Evolutionary conservation across 1,140 invertebrate genomes (phyloP).

Genomic region (Pachyrhynchus sulphureomaculatus): DNA sequence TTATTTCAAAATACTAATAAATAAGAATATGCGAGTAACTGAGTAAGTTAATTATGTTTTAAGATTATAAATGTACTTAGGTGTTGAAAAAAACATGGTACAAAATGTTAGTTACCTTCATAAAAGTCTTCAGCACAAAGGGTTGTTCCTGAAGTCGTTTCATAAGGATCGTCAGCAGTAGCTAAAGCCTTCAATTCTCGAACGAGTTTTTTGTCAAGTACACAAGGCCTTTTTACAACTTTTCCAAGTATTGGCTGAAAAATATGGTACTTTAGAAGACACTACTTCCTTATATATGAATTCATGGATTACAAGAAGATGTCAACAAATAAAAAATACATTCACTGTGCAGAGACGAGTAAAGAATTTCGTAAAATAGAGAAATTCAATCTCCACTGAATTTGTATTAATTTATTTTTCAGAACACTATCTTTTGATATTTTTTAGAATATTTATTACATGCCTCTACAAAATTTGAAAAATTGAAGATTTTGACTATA

Average conservation of each 20-base stretch:
- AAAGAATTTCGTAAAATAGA: neutral
- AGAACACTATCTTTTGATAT: too few species aligned
- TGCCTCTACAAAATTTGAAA: neutral
- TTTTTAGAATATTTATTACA: too few species aligned
- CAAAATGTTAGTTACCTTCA: constrained; percentile 69
- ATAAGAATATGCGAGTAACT: too few species aligned
- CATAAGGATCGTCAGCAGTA: constrained; percentile 78
- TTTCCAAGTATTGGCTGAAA: constrained; percentile 79
- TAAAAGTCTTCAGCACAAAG: constrained; percentile 98
- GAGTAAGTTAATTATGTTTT: too few species aligned
- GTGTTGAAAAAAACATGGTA: too few species aligned
- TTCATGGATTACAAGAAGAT: too few species aligned
- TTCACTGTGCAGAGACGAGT: neutral
- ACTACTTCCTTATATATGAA: too few species aligned
- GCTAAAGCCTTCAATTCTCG: constrained; percentile 75
- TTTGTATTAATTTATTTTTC: too few species aligned
- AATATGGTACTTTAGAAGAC: too few species aligned
- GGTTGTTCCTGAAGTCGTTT: constrained; percentile 84
- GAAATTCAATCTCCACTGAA: neutral
- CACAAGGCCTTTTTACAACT: constrained; percentile 74
- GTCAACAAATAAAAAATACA: neutral
- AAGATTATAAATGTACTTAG: too few species aligned
- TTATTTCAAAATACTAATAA: too few species aligned
- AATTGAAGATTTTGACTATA: neutral
- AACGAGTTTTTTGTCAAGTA: constrained; percentile 77